Base-by-base conservation (phyloP, 2,113 vertebrate species). In the Argyrosomus japonicus region DNA sequence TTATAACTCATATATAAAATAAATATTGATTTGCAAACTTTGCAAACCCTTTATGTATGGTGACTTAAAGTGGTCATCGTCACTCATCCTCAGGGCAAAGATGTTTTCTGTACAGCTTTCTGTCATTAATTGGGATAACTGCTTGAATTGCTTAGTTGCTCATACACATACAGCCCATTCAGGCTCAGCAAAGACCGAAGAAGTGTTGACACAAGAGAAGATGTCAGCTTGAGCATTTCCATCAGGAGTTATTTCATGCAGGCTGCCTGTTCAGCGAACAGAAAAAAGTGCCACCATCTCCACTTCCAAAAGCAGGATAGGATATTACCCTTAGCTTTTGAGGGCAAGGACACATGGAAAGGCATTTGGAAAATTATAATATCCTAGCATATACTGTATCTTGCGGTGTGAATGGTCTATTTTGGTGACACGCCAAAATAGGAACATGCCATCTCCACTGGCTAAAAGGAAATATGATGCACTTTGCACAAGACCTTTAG, bases 331-430 rank as follows among this genome's bases (percentile, higher is more conserved):
- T 88, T 58, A 77, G 84, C 88, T 88, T 90, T 45, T 62, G 63
- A 82, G 92, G 88, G 79, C 89, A 93, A 92, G 92, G 92, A 93
- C 93, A 89, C 77, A 40, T 54, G 84, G 84, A 89, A 90, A 91
- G 83, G 60, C 88, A 87, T 88, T 79, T 77, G 53, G 67, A 81
- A 89, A 84, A 88, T 88, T 78, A 83, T 54, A 76, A 78, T 90
- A 86, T 81, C 81, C 68, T 25, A 19, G 25, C 71, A 43, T 80
- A 77, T 51, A 10, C 61, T 75, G 70, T 53, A 48, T 87, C 56
- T 58, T 36, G 50, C 76, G 45, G 65, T 68, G 45, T 62, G 54
- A 76, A 76, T 23, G 57, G 27, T 75, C 82, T 70, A 79, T 83
- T 83, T 86, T 48, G 43, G 67, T 61, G 75, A 83, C 29, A 70